These are phyloP conservation scores for Acleris emargana DNA, from an alignment of 2,888 invertebrate species.

Conservation along the genomic window DNA sequence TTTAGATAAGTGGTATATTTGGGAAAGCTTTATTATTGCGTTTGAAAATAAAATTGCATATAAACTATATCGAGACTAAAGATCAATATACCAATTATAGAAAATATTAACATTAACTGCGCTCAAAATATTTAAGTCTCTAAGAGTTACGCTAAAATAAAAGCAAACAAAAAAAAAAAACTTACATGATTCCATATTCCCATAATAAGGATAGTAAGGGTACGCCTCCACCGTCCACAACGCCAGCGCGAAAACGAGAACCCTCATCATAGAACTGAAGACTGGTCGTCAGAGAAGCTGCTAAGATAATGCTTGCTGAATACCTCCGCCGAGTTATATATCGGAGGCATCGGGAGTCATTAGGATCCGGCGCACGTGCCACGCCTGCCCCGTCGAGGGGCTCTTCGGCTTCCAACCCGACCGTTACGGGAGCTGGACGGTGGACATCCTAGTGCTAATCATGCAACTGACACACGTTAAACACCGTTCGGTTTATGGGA, in stretches of 20 bases:
- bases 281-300: slow-evolving; percentile 60
- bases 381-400: slow-evolving; percentile 63
- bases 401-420: slow-evolving; percentile 64
- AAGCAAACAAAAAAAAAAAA: slow-evolving; percentile 38
- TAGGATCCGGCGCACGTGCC: slow-evolving; percentile 68
- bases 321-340: slow-evolving; percentile 68
- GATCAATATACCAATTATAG: too few relatives aligned
- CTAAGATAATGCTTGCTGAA: slow-evolving; percentile 58
- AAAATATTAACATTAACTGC: too few relatives aligned
- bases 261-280: slow-evolving; percentile 39
- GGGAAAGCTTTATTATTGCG: too few relatives aligned
- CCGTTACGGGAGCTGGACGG: slow-evolving; percentile 71
- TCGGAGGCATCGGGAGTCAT: slow-evolving; percentile 66
- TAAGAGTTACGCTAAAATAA: too few relatives aligned
- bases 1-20: too few relatives aligned
- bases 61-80: too few relatives aligned
- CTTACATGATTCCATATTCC: slow-evolving; percentile 73
- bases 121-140: too few relatives aligned
- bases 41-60: too few relatives aligned
- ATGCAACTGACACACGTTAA: slow-evolving; percentile 53
- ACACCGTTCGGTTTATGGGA: slow-evolving; percentile 51
- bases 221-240: slow-evolving; percentile 62
- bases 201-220: slow-evolving; percentile 73
- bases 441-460: slow-evolving; percentile 58
- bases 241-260: slow-evolving; percentile 54